Evolutionary conservation across 2,113 vertebrate genomes (phyloP).

Genomic region (Pteropus alecto): DNA sequence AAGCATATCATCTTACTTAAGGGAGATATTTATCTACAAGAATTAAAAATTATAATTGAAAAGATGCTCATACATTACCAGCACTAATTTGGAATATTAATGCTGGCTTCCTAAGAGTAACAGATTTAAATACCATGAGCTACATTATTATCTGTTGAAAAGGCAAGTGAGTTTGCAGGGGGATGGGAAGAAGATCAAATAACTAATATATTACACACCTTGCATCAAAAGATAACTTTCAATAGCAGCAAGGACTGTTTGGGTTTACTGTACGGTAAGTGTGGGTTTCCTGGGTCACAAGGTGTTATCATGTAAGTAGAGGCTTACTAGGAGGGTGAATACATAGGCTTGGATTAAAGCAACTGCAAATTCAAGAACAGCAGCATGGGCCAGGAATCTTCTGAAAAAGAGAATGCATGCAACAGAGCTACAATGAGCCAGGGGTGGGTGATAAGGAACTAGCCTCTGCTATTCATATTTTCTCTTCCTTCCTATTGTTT

Average conservation of each 20-base stretch:
- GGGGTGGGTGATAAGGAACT: neutral
- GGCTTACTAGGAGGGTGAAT: neutral
- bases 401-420: neutral
- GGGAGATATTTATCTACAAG: neutral
- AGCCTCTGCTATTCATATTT: neutral
- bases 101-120: neutral
- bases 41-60: neutral
- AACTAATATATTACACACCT: neutral
- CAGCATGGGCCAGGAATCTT: neutral
- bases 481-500: neutral
- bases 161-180: neutral
- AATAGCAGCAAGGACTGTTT: neutral
- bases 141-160: neutral
- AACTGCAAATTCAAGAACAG: neutral
- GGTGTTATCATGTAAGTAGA: neutral
- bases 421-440: accelerated
- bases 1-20: neutral
- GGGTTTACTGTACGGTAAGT: neutral
- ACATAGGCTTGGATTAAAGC: neutral
- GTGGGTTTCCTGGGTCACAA: neutral
- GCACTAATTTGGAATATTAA: neutral
- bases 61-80: neutral
- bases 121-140: neutral
- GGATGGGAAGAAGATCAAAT: neutral
- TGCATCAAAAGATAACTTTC: neutral